Conservation (phyloP, 2,888 invertebrate genomes). For the Drymonia ruficornis region DNA sequence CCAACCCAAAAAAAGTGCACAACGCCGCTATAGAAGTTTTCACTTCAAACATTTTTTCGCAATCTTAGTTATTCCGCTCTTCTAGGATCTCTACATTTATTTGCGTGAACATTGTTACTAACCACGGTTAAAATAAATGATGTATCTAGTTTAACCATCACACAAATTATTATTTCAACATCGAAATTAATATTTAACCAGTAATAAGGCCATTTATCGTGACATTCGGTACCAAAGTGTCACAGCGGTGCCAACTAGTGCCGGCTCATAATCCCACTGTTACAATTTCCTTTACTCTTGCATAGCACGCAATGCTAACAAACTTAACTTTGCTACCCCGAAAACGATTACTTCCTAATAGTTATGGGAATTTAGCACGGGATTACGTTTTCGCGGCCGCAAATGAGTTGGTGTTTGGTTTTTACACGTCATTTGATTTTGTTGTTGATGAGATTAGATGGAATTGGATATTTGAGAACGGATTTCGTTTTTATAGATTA, state of each 20-base stretch:
- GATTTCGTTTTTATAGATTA: background rate
- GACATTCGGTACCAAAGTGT: conserved; percentile 38
- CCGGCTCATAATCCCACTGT: conserved; percentile 38
- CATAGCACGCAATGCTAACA: conserved; percentile 39
- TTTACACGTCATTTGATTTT: background rate
- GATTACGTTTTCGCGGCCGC: background rate
- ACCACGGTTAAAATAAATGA: no score
- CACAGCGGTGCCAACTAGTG: conserved; percentile 53
- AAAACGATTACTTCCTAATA: conserved; percentile 10
- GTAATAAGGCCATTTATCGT: conserved; percentile 8
- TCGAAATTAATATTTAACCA: no score
- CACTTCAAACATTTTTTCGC: no score
- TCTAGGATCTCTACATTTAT: no score
- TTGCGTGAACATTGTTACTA: no score
- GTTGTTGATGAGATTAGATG: background rate
- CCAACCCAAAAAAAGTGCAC: no score
- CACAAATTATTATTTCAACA: no score
- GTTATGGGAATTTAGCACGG: background rate
- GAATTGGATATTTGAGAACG: background rate
- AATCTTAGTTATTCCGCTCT: no score
- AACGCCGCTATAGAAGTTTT: no score
- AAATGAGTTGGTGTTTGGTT: background rate
- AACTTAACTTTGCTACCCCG: conserved; percentile 19
- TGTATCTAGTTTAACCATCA: no score
- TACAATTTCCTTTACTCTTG: conserved; percentile 43